Evolutionary conservation across 2,113 vertebrate species (phyloP), one percentile per base, ranked within the genome.

Genomic region (Odocoileus virginianus): DNA sequence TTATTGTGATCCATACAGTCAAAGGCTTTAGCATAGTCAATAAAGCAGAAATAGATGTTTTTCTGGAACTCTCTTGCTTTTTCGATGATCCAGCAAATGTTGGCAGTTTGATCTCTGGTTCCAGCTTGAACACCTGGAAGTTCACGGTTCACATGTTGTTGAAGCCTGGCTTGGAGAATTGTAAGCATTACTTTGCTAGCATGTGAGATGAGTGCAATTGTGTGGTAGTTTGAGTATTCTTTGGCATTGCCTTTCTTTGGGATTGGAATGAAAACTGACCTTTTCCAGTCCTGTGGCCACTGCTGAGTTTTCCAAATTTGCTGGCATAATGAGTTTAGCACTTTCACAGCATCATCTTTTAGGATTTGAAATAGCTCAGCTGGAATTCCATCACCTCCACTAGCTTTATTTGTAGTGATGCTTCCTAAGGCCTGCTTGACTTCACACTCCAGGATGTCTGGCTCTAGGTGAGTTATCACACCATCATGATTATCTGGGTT

Each of bases 31-130:
- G 61, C 61, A 19, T 67, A 19, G 61, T 67, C 61, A 67, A 19
- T 67, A 19, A n/a, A 67, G 16, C 33, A 17, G 61, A 67, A 67
- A 67, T 67, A 67, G 7, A 67, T 67, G 7, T 67, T 67, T 58
- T 67, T 67, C 16, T 67, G 33, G 33, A 67, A 67, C 2, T n/a
- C 61, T 64, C 7, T 67, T 67, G 33, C 16, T 19, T 67, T 67
- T n/a, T 67, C 0, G 1, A n/a, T n/a, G 61, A 67, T 19, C 61
- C 61, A 67, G 7, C 4, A 0, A 7, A 67, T n/a, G 61, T 67
- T 67, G 60, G 15, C 30, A 33, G 16, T 64, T 64, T 64, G 60
- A 64, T 33, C 30, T 64, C 30, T 16, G 30, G 60, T 16, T 33
- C 60, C 33, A 67, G 33, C 33, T n/a, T 67, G 33, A 67, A 67